phyloP scores from a whole-genome alignment of 2,113 vertebrate species.

The Petrocephalus microphthalmus region DNA sequence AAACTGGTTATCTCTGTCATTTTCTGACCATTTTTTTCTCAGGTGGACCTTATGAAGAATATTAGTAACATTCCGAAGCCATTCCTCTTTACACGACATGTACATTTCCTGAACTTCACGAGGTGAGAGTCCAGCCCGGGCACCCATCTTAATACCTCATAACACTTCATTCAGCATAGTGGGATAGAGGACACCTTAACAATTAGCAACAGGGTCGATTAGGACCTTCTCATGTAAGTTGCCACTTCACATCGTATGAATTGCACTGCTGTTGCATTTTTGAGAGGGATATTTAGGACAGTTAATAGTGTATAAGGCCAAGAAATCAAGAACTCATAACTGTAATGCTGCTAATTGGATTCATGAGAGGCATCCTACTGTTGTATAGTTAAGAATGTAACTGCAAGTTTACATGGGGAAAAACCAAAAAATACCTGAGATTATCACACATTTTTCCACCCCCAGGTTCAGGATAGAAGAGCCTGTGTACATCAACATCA shows the following conservation, averaged over 20 bases:
- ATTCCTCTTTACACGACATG: constrained; percentile 81
- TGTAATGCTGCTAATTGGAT: neutral
- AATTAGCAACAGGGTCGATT: neutral
- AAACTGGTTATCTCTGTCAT: neutral
- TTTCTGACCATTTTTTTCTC: constrained; percentile 34
- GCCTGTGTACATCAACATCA: constrained; percentile 80
- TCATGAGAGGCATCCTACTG: neutral
- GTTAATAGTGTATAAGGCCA: neutral
- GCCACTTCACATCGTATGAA: neutral
- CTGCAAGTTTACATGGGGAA: neutral
- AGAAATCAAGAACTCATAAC: neutral
- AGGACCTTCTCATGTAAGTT: neutral
- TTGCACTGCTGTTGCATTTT: neutral
- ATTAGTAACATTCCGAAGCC: constrained; percentile 77
- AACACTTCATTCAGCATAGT: neutral
- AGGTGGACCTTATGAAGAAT: constrained; percentile 82
- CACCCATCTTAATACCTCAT: neutral
- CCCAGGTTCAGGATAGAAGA: constrained; percentile 75
- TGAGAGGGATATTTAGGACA: neutral
- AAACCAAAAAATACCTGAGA: neutral
- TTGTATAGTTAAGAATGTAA: neutral
- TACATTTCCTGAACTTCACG: constrained; percentile 84
- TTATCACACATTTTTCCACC: constrained; percentile 1
- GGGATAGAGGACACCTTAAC: neutral
- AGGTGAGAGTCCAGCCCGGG: constrained; percentile 57